Conservation (phyloP, 2,113 vertebrate genomes). For the Sorex fumeus region DNA sequence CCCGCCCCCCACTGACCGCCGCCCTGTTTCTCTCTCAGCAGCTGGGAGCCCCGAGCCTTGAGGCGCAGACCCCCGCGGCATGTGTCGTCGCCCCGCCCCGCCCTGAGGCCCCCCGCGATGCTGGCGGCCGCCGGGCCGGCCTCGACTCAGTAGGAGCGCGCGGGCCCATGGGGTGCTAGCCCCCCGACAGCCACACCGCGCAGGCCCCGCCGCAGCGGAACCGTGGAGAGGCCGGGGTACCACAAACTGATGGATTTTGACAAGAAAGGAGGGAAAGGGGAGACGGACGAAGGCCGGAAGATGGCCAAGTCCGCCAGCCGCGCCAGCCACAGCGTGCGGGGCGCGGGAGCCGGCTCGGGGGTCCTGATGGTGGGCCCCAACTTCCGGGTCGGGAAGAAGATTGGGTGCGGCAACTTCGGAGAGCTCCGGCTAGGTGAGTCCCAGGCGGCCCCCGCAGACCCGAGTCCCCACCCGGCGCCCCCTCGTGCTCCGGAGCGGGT, state of each 20-base stretch:
- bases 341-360: constrained; percentile 93
- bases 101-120: constrained; percentile 75
- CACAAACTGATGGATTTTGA: constrained; percentile 99
- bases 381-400: constrained; percentile 98
- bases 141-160: background rate
- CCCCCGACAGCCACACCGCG: constrained; percentile 77
- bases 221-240: constrained; percentile 99
- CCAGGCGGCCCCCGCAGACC: too few relatives aligned
- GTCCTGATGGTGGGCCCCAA: constrained; percentile 99
- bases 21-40: constrained; percentile 55
- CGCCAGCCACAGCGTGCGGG: constrained; percentile 89
- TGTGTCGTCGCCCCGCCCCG: constrained; percentile 81
- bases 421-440: constrained; percentile 95
- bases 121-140: constrained; percentile 48
- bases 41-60: constrained; percentile 78
- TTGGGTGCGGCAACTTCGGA: constrained; percentile 97
- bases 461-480: too few relatives aligned
- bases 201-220: constrained; percentile 96
- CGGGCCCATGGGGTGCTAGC: constrained; percentile 86
- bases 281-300: constrained; percentile 94
- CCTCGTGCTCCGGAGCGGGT: too few relatives aligned
- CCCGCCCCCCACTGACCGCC: too few relatives aligned
- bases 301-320: constrained; percentile 93
- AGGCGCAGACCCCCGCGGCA: constrained; percentile 79
- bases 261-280: constrained; percentile 98